Evolutionary conservation across 2,113 vertebrate species (phyloP).

Genomic region (Epinephelus cyanopodus): DNA sequence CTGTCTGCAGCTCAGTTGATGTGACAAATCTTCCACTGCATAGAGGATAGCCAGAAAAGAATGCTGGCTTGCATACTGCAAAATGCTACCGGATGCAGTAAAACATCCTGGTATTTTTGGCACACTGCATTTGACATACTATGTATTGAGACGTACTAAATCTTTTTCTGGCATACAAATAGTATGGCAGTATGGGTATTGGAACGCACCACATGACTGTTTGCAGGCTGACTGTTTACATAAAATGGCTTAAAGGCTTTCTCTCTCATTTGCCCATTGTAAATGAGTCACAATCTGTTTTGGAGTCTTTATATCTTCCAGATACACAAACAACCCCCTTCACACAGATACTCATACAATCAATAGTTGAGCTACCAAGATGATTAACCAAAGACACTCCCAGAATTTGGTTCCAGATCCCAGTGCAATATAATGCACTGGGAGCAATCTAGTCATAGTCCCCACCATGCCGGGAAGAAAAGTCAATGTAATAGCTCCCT

Average conservation of each 20-base stretch:
- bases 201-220: slow-evolving; percentile 20
- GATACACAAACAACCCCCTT: slow-evolving; percentile 25
- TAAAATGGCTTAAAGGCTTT: slow-evolving; percentile 68
- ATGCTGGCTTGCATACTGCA: no score
- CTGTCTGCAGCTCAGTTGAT: no score
- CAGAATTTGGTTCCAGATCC: slow-evolving; percentile 38
- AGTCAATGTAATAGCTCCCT: slow-evolving; percentile 54
- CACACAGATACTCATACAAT: slow-evolving; percentile 13
- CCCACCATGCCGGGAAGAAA: slow-evolving; percentile 24
- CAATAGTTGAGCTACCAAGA: slow-evolving; percentile 41
- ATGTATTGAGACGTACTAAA: no score
- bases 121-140: no score
- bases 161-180: no score
- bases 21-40: no score
- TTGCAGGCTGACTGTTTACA: slow-evolving; percentile 56
- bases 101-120: no score
- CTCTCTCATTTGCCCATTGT: slow-evolving; percentile 52
- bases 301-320: slow-evolving; percentile 50
- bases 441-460: slow-evolving; percentile 37
- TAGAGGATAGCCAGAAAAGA: no score
- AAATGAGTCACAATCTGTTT: slow-evolving; percentile 68
- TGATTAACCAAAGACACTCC: slow-evolving; percentile 50
- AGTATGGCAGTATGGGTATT: no score
- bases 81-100: no score
- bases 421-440: slow-evolving; percentile 10